phyloP scores from a whole-genome alignment of 2,113 vertebrate species.

The Pollimyrus isidori region DNA sequence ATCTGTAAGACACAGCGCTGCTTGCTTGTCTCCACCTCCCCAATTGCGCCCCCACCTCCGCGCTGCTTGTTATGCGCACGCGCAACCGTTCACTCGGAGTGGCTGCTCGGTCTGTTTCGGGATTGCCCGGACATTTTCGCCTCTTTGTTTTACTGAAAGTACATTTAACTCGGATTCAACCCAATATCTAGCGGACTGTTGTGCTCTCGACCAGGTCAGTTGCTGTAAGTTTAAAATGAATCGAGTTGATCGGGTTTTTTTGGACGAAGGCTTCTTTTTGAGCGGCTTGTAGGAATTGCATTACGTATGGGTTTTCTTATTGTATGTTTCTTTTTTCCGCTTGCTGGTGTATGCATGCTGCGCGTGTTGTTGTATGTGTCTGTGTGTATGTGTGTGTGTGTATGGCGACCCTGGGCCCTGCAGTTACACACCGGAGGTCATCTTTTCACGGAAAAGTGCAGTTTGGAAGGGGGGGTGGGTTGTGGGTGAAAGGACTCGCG shows the following conservation, averaged over 20 bases:
- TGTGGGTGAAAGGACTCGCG: conserved; percentile 8
- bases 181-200: conserved; percentile 56
- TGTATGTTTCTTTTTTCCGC: conserved; percentile 48
- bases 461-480: conserved; percentile 26
- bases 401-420: conserved; percentile 62
- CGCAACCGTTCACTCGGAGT: conserved; percentile 47
- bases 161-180: conserved; percentile 69
- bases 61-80: conserved; percentile 53
- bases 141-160: conserved; percentile 76
- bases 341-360: conserved; percentile 57
- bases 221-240: conserved; percentile 24
- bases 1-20: background rate
- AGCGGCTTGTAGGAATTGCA: conserved; percentile 34
- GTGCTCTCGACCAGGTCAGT: conserved; percentile 60
- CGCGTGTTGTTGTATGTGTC: conserved; percentile 47
- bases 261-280: conserved; percentile 16
- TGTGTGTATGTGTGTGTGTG: conserved; percentile 37
- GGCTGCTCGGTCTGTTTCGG: conserved; percentile 70
- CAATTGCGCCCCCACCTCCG: conserved; percentile 19
- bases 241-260: background rate
- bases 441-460: conserved; percentile 41
- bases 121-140: conserved; percentile 70
- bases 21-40: background rate
- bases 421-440: conserved; percentile 49
- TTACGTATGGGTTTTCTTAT: conserved; percentile 41